phyloP scores from a whole-genome alignment of 1,140 invertebrate genomes.

The Dreissena rostriformis region DNA sequence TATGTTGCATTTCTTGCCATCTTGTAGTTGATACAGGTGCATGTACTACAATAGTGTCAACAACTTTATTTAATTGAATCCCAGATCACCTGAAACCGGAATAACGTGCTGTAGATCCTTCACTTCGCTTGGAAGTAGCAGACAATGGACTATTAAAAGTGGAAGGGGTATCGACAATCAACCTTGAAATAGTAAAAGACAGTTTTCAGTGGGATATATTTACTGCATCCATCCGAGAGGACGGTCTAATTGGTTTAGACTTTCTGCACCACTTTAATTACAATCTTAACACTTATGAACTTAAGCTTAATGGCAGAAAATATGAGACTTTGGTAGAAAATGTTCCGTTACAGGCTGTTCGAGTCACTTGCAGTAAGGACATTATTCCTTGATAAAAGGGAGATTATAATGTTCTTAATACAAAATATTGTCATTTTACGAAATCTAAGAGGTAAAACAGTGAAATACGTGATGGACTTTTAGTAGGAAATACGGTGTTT shows the following conservation, averaged over 20 bases:
- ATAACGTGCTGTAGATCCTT: background rate
- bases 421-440: too few relatives aligned
- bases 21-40: conserved; percentile 30
- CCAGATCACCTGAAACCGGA: background rate
- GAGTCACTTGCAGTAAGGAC: conserved; percentile 16
- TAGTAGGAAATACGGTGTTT: too few relatives aligned
- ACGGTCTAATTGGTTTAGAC: conserved; percentile 18
- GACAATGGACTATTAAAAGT: conserved; percentile 25
- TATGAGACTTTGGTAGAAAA: conserved; percentile 18
- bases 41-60: conserved; percentile 21
- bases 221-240: conserved; percentile 22
- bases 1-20: conserved; percentile 1
- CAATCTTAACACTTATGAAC: conserved; percentile 16
- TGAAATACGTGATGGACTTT: too few relatives aligned
- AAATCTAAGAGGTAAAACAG: too few relatives aligned
- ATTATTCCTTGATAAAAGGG: background rate
- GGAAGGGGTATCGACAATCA: background rate
- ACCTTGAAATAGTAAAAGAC: conserved; percentile 12
- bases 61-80: conserved; percentile 17
- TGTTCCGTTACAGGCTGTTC: background rate
- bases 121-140: conserved; percentile 30
- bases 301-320: conserved; percentile 22
- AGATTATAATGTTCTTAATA: too few relatives aligned
- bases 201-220: conserved; percentile 15
- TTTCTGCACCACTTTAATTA: conserved; percentile 33